These are phyloP conservation scores for Dryobotodes eremita DNA, from an alignment of 2,888 invertebrate genomes.

Conservation along the genomic window DNA sequence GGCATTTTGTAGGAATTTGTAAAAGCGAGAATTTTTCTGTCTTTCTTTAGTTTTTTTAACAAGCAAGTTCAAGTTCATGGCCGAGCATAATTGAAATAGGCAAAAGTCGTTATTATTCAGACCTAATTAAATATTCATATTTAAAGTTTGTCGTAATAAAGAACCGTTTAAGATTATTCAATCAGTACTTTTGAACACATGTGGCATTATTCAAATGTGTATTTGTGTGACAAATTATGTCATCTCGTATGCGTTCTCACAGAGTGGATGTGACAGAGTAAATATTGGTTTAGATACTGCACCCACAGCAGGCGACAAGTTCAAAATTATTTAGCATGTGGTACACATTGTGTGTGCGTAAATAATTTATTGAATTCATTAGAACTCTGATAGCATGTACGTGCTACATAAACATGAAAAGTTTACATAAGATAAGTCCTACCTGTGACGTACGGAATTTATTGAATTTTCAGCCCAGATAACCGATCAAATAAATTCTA, in stretches of 20 bases:
- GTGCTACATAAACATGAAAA: not conserved
- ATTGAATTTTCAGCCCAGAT: constrained; percentile 13
- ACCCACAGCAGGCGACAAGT: constrained; percentile 50
- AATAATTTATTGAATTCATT: constrained; percentile 20
- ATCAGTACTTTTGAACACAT: constrained; percentile 46
- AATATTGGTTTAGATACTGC: constrained; percentile 62
- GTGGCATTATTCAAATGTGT: constrained; percentile 42
- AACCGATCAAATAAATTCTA: not conserved
- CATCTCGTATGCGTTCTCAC: constrained; percentile 43
- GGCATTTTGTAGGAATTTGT: constrained; percentile 16
- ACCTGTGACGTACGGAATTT: not conserved
- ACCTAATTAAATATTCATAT: constrained; percentile 44
- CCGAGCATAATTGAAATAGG: constrained; percentile 46
- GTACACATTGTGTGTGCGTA: constrained; percentile 15
- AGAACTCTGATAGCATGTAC: not conserved
- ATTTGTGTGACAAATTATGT: constrained; percentile 48
- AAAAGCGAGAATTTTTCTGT: constrained; percentile 10
- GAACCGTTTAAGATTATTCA: constrained; percentile 25
- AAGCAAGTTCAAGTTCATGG: constrained; percentile 46
- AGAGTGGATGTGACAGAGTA: constrained; percentile 37
- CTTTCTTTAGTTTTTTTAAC: constrained; percentile 16
- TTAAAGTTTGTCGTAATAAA: constrained; percentile 10
- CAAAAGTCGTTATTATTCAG: constrained; percentile 49
- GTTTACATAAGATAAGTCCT: constrained; percentile 2
- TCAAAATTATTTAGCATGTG: constrained; percentile 57